Evolutionary conservation across 2,797 vertebrate species (phyloP), one percentile per base, ranked within the genome.

Genomic region (Acropternis orthonyx): DNA sequence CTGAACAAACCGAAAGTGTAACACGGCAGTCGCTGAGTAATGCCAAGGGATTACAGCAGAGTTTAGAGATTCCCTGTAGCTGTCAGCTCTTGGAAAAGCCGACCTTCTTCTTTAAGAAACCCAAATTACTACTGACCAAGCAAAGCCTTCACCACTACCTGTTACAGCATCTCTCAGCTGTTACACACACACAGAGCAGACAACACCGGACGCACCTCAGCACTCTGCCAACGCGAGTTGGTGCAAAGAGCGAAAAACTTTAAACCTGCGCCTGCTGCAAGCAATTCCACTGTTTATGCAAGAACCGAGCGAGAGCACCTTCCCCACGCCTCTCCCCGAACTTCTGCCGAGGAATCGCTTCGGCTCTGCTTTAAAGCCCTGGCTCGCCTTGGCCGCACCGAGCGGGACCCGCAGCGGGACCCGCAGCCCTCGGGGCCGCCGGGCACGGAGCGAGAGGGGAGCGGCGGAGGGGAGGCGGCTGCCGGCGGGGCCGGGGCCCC

Each of bases 371-470:
- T 30, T 30, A 4, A 15, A 18, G 37, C 49, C 15, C 24, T 3
- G 43, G 23, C 12, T 23, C 3, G 28, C 22, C 3, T 28, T 0
- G 19, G 3, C 2, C 1, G 41, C 61, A 0, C 1, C 6, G 61
- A 34, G 36, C 14, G 21, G 19, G 46, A 7, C 37, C 37, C 9
- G 10, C 39, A 39, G 39, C 39, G 41, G 41, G 41, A 14, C 41
- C 41, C 41, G 41, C 41, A 43, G 13, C 15, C 41, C 41, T 43
- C 41, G 39, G 39, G 55, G 37, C 14, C 26, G 32, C 59, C 44
- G 28, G 51, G n/a, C 30, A 34, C 28, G 49, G 48, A 79, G 16
- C 10, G 7, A 14, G 2, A 41, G 13, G 4, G 21, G n/a, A 41
- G 54, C 5, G 36, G 55, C 13, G 6, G n/a, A 21, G 80, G 10